These are phyloP conservation scores for Stictonetta naevosa DNA, from an alignment of 2,113 vertebrate species.

Conservation along the genomic window DNA sequence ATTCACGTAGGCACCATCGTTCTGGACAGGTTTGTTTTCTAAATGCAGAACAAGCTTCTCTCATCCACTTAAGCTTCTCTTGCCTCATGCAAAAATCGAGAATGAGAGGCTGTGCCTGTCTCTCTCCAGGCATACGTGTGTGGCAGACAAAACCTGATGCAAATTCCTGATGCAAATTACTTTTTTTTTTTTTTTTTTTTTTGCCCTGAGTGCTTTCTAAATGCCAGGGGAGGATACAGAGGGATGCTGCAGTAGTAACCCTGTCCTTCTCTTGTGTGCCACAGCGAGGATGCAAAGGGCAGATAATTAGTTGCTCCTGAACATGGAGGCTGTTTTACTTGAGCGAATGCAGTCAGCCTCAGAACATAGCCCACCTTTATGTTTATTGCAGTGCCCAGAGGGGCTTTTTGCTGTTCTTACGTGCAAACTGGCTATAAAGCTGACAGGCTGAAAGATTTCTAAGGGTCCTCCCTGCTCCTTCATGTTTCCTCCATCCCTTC, in stretches of 20 bases:
- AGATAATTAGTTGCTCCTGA: neutral
- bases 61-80: conserved; percentile 30
- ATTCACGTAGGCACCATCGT: neutral
- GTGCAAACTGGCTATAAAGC: neutral
- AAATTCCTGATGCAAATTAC: neutral
- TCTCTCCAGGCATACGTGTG: neutral
- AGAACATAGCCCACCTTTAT: neutral
- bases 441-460: neutral
- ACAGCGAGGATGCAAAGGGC: neutral
- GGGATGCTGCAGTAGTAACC: neutral
- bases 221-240: neutral
- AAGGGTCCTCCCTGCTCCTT: neutral
- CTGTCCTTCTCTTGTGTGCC: neutral
- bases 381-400: neutral
- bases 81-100: conserved; percentile 24
- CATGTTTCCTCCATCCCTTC: neutral
- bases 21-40: conserved; percentile 32
- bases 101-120: neutral
- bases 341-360: neutral
- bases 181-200: neutral
- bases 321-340: neutral
- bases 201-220: neutral
- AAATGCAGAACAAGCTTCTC: conserved; percentile 21
- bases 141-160: conserved; percentile 24
- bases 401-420: neutral